Base-by-base conservation (phyloP, 2,113 vertebrate species). In the Eudorcas thomsonii region DNA sequence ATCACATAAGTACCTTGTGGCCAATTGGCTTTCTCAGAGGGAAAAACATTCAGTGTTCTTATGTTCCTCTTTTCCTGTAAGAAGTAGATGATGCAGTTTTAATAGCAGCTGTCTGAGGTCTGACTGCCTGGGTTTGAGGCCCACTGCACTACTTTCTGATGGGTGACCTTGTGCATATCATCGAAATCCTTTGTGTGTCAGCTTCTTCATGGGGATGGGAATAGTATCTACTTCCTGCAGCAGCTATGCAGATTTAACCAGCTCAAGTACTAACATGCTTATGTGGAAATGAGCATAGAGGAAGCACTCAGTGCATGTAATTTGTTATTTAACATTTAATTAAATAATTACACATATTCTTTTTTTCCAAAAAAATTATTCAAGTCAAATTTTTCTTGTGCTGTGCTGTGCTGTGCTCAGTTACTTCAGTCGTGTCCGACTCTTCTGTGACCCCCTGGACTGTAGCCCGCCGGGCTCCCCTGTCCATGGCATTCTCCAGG, bases 391-490 rank as follows among this genome's bases (percentile, higher is more conserved):
- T 45, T 90, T 86, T 54, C 14, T 71, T 74, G 5, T 77, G 6
- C 71, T 74, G 36, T 74, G 67, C 67, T 43, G 23, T 26, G 67
- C 67, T 43, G 23, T 43, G 71, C n/a, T 71, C n/a, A 23, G 19
- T 23, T 5, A 39, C 39, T 26, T 77, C 23, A 77, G 0, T 43
- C 0, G 0, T 26, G 23, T 77, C 23, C 0, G 0, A 15, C 71
- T 77, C 39, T 77, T 77, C 14, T 15, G 71, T 2, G 39, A 77
- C 21, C 39, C 36, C 1, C 1, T 26, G 71, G 12, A 77, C 12
- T 77, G 23, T 7, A 15, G 36, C 71, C 12, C 0, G 1, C 39
- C 6, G 7, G 71, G 39, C 39, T 77, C 1, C 71, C 14, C 36
- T 77, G 39, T 77, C 36, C 39, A 43, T 26, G 71, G 39, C 21